phyloP scores from a whole-genome alignment of 2,888 invertebrate genomes.

The Xestia rhomboidea region DNA sequence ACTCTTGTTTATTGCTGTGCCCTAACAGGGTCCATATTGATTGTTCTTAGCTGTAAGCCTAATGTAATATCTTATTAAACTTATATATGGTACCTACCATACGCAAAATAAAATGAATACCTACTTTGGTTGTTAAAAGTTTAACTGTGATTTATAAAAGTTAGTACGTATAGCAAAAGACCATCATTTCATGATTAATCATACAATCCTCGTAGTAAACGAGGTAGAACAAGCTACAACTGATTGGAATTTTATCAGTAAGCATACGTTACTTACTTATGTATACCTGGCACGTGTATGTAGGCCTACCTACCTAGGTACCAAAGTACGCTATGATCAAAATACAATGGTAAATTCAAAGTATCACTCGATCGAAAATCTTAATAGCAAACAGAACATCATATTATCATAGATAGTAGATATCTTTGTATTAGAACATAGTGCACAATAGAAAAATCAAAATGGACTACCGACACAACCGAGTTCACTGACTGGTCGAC shows the following conservation, averaged over 20 bases:
- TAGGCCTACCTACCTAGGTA: background rate
- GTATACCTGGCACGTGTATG: background rate
- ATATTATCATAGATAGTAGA: too few species aligned
- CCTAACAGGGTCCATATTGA: too few species aligned
- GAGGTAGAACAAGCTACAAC: background rate
- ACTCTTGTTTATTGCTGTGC: too few species aligned
- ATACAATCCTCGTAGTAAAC: background rate
- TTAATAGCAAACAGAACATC: background rate
- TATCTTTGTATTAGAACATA: too few species aligned
- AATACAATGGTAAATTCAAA: background rate
- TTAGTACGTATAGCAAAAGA: background rate
- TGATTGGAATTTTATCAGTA: slow-evolving; percentile 8
- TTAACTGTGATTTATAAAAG: background rate
- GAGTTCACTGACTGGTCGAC: too few species aligned
- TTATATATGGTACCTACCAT: too few species aligned
- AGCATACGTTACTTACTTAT: background rate
- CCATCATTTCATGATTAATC: background rate
- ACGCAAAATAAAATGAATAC: too few species aligned
- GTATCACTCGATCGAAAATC: background rate
- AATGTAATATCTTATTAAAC: too few species aligned
- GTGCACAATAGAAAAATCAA: too few species aligned
- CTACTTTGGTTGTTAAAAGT: background rate
- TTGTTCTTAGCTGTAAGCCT: too few species aligned
- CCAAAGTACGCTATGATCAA: background rate
- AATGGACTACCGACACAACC: too few species aligned